These are phyloP conservation scores for Colletes collaris DNA, from an alignment of 2,888 invertebrate genomes.

Conservation along the genomic window DNA sequence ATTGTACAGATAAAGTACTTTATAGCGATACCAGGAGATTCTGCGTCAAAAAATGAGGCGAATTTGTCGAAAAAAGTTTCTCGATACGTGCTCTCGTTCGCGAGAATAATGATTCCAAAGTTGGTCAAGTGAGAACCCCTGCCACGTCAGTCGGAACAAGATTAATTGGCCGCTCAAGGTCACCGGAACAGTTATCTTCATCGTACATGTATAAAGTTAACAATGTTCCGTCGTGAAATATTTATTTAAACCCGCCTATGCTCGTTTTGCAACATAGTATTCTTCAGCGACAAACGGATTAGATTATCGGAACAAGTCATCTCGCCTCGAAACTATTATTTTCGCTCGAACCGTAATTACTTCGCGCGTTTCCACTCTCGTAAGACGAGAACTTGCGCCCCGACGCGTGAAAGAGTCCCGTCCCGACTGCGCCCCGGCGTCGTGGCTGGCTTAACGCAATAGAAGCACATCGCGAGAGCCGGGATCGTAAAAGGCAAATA, in stretches of 20 bases:
- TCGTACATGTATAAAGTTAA: too few species aligned
- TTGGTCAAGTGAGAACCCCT: background rate
- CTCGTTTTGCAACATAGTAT: too few species aligned
- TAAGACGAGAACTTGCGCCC: background rate
- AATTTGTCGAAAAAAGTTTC: background rate
- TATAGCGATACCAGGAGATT: background rate
- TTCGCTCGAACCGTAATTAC: background rate
- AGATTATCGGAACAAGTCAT: background rate
- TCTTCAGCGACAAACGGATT: too few species aligned
- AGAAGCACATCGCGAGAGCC: slow-evolving; percentile 12
- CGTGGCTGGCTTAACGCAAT: slow-evolving; percentile 15
- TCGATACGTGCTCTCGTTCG: background rate
- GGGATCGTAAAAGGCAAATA: slow-evolving; percentile 28
- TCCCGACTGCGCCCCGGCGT: background rate
- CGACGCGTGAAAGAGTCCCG: background rate
- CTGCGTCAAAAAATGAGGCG: background rate
- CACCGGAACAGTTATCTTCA: too few species aligned
- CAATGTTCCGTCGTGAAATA: too few species aligned
- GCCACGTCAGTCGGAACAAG: too few species aligned
- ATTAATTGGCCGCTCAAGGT: too few species aligned
- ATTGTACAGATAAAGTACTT: background rate
- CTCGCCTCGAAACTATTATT: background rate
- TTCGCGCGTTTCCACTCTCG: background rate
- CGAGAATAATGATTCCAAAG: background rate
- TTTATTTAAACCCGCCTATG: too few species aligned